Percentiles rank a stretch among this genome's conserved stretches.
phyloP scores from a whole-genome alignment of 92 coral and sea anemone genomes.

The Paramuricea clavata region DNA sequence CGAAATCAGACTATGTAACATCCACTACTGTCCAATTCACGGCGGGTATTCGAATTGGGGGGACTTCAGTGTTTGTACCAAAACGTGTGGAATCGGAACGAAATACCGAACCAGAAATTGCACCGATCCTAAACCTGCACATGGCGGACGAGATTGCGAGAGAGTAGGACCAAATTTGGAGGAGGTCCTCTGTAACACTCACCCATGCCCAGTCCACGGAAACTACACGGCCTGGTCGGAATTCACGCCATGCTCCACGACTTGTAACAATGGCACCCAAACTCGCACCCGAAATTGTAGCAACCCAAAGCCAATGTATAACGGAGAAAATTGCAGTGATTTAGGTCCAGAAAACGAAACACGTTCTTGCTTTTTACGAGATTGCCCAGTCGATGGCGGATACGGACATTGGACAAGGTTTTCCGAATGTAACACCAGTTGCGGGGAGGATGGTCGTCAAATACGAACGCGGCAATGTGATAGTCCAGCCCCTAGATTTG shows the following conservation, averaged over 20 bases:
- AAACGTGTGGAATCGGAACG: constrained; percentile 82
- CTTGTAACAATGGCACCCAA: constrained; percentile 74
- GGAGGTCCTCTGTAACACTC: constrained; percentile 15
- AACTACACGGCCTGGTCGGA: constrained; percentile 74
- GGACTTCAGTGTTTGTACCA: constrained; percentile 65
- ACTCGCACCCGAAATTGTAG: constrained; percentile 69
- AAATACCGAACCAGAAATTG: constrained; percentile 73
- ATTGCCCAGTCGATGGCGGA: constrained; percentile 61
- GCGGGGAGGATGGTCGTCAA: constrained; percentile 73
- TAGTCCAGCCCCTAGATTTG: constrained; percentile 65
- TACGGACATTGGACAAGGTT: constrained; percentile 64
- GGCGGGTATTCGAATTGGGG: constrained; percentile 82
- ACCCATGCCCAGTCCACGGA: constrained; percentile 79
- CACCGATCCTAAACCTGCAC: constrained; percentile 58
- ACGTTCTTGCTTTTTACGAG: constrained; percentile 30
- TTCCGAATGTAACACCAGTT: constrained; percentile 74
- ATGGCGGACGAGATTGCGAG: constrained; percentile 24
- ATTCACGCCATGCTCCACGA: constrained; percentile 71
- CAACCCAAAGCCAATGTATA: constrained; percentile 72
- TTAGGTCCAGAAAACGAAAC: constrained; percentile 61
- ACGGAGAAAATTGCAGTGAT: constrained; percentile 74
- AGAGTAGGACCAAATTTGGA: constrained; percentile 13
- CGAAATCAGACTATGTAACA: constrained; percentile 61
- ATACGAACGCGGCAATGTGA: constrained; percentile 73
- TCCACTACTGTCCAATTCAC: constrained; percentile 73